Evolutionary conservation across 2,797 vertebrate genomes (phyloP), one percentile per base, ranked within the genome.

Genomic region (Sphaeramia orbicularis): DNA sequence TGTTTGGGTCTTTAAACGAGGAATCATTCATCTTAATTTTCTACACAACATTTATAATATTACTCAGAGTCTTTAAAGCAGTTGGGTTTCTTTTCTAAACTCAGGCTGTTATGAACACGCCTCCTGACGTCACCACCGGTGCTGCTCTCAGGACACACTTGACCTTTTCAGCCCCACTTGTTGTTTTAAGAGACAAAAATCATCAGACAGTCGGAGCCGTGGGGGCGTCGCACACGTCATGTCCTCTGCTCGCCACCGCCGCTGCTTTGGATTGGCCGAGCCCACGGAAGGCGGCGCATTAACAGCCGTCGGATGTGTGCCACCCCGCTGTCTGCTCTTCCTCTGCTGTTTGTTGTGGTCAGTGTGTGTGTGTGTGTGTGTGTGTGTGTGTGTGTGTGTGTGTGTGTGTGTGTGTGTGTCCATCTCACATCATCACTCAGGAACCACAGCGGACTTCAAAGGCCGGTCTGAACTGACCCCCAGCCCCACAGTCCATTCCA

Each of bases 361-460:
- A 16, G 14, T 14, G 55, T 56, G 64, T 61, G 37, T n/a, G n/a
- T n/a, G n/a, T n/a, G n/a, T n/a, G n/a, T n/a, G n/a, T n/a, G n/a
- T n/a, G n/a, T n/a, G n/a, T n/a, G n/a, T n/a, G n/a, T n/a, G n/a
- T n/a, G n/a, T n/a, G n/a, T n/a, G n/a, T n/a, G n/a, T n/a, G n/a
- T n/a, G n/a, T n/a, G n/a, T n/a, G n/a, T n/a, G n/a, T n/a, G n/a
- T n/a, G n/a, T n/a, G n/a, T n/a, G n/a, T n/a, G n/a, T n/a, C 32
- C 65, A 36, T 69, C 53, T 72, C 76, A 77, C 78, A 61, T 88
- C 74, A 79, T 79, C 79, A 68, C 57, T 68, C 75, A 63, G 54
- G 51, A 78, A 58, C 81, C 62, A 35, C 74, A 71, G 55, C 2
- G 4, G 40, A 78, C 79, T 79, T 87, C 83, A 87, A 87, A 86